Conservation (phyloP, 2,113 vertebrate genomes). For the Brachypteracias leptosomus region DNA sequence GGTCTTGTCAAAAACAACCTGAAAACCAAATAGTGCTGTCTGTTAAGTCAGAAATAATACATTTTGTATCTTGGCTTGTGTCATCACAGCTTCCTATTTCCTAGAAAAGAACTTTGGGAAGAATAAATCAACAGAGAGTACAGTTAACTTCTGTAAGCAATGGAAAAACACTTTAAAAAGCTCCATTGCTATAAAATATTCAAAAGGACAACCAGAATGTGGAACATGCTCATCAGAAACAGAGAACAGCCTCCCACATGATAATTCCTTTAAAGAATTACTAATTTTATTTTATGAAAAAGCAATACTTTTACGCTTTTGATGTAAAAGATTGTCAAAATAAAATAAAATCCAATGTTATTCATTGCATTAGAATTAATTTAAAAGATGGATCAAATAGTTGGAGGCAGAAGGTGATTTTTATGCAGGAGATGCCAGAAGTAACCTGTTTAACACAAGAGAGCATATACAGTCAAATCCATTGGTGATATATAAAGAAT, state of each 20-base stretch:
- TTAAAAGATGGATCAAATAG: neutral
- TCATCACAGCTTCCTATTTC: neutral
- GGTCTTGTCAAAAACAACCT: neutral
- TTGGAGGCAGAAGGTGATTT: neutral
- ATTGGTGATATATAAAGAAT: neutral
- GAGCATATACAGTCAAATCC: neutral
- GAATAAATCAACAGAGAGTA: neutral
- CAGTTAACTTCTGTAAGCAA: neutral
- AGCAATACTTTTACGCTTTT: neutral
- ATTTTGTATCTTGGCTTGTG: neutral
- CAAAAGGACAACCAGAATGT: neutral
- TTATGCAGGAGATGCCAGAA: neutral
- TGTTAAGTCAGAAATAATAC: neutral
- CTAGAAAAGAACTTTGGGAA: neutral
- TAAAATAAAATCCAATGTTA: neutral
- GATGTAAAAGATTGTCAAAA: neutral
- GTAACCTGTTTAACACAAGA: neutral
- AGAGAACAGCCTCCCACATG: neutral
- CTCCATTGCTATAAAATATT: neutral
- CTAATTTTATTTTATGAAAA: neutral
- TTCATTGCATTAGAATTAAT: neutral
- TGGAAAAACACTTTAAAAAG: neutral
- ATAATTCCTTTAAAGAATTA: neutral
- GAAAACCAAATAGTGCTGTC: neutral
- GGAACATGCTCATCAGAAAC: neutral